Percentiles rank a stretch among this genome's conserved stretches.
Conservation (phyloP, 2,797 vertebrate species). For the Taeniopygia guttata region DNA sequence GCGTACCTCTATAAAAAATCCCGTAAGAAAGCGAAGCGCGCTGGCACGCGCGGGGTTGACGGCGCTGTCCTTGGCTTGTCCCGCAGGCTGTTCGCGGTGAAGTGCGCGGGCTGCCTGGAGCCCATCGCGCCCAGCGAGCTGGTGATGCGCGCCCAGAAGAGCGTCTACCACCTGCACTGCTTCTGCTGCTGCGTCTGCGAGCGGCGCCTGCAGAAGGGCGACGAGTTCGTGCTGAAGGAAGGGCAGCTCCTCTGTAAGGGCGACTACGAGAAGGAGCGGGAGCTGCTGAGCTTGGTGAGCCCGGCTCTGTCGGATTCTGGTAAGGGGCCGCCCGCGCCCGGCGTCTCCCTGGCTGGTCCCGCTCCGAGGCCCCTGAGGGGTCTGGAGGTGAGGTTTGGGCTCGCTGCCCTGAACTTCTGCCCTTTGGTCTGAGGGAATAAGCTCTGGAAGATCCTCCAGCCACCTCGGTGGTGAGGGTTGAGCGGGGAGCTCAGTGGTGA, state of each 20-base stretch:
- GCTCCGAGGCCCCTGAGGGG: not conserved
- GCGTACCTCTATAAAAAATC: no score
- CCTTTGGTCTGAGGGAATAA: not conserved
- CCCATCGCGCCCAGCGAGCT: constrained; percentile 87
- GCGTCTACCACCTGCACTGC: constrained; percentile 93
- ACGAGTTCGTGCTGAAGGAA: constrained; percentile 91
- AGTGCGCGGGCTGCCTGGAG: constrained; percentile 86
- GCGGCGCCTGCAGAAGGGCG: constrained; percentile 90
- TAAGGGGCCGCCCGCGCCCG: constrained; percentile 68
- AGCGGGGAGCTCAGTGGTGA: rapidly evolving
- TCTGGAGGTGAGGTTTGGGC: not conserved
- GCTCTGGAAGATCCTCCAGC: not conserved
- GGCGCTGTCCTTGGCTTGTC: not conserved
- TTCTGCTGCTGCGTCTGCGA: constrained; percentile 94
- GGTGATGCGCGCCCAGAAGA: constrained; percentile 89
- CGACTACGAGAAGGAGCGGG: constrained; percentile 86
- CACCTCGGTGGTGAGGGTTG: rapidly evolving
- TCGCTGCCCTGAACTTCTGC: not conserved
- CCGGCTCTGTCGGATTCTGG: constrained; percentile 87
- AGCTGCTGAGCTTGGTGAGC: constrained; percentile 84
- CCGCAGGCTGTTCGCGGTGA: constrained; percentile 87
- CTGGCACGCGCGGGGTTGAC: rapidly evolving
- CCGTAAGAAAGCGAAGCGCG: no score
- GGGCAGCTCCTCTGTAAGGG: constrained; percentile 91
- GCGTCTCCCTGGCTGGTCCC: not conserved